These are phyloP conservation scores for Octopus sinensis DNA, from an alignment of 1,140 invertebrate species.

Conservation along the genomic window DNA sequence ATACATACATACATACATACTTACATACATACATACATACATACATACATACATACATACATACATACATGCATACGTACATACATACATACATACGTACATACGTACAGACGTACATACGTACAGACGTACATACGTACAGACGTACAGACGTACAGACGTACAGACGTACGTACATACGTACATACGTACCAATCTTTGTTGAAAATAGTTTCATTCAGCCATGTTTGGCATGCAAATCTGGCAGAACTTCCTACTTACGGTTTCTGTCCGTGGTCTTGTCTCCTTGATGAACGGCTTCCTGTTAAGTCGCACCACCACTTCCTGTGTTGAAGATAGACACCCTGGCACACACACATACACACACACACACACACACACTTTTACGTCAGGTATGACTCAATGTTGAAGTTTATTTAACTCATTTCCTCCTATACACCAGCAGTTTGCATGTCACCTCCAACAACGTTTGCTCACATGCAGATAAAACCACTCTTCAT, in stretches of 20 bases:
- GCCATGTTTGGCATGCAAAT: background rate
- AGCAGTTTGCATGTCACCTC: too few species aligned
- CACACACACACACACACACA: slow-evolving; percentile 23
- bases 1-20: slow-evolving; percentile 19
- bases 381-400: background rate
- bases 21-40: background rate
- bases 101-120: background rate
- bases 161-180: background rate
- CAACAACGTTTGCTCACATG: too few species aligned
- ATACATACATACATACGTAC: background rate
- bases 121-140: background rate
- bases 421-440: too few species aligned
- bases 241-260: background rate
- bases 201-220: too few species aligned
- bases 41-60: background rate
- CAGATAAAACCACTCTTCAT: too few species aligned
- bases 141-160: background rate
- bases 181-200: background rate
- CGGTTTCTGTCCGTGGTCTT: slow-evolving; percentile 16
- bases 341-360: slow-evolving; percentile 1
- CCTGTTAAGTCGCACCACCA: slow-evolving; percentile 6
- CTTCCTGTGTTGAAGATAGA: slow-evolving; percentile 13
- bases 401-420: too few species aligned
- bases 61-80: background rate
- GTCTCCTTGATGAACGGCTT: slow-evolving; percentile 14